Evolutionary conservation across 2,113 vertebrate genomes (phyloP).

Genomic region (Cariama cristata): DNA sequence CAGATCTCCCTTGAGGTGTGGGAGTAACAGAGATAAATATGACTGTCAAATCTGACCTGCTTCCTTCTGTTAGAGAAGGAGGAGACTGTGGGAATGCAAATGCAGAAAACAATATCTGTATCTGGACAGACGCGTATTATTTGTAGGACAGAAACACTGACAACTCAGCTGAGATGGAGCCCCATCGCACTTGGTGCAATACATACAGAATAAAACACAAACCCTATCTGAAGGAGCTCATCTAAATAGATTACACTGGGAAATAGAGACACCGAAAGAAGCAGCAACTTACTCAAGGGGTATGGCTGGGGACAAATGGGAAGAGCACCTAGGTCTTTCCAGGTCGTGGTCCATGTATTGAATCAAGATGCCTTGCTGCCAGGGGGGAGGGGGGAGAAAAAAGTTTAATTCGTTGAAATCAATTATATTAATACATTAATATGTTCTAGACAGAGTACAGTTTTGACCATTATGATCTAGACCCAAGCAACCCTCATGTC

Average conservation of each 20-base stretch:
- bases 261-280: not conserved
- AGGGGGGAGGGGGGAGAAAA: no score
- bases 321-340: not conserved
- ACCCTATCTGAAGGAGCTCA: not conserved
- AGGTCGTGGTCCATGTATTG: not conserved
- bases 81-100: slow-evolving; percentile 75
- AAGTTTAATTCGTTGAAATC: not conserved
- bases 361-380: not conserved
- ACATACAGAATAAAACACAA: not conserved
- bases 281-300: not conserved
- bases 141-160: slow-evolving; percentile 44
- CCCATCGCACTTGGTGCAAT: not conserved
- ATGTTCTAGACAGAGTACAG: not conserved
- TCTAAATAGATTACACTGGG: not conserved
- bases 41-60: slow-evolving; percentile 80
- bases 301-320: not conserved
- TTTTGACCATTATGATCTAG: not conserved
- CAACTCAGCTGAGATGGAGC: slow-evolving; percentile 10
- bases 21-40: slow-evolving; percentile 86
- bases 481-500: not conserved
- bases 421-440: not conserved
- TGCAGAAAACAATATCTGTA: slow-evolving; percentile 43
- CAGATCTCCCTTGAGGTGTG: slow-evolving; percentile 86
- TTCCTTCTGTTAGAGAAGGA: slow-evolving; percentile 74
- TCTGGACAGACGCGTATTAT: slow-evolving; percentile 4